phyloP scores from a whole-genome alignment of 1,140 invertebrate genomes.

The Trichonephila inaurata region DNA sequence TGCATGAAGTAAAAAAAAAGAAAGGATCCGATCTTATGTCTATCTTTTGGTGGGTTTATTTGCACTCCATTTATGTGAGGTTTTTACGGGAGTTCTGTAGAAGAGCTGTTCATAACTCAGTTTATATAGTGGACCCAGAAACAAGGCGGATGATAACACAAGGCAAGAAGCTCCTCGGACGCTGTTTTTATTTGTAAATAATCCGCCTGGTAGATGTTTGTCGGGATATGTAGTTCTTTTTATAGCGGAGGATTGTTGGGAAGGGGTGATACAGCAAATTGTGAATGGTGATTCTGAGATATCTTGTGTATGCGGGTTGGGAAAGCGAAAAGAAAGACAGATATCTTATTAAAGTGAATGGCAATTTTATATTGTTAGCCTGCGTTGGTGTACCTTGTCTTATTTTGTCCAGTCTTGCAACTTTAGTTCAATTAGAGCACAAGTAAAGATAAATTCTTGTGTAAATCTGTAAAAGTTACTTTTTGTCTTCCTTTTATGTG shows the following conservation, averaged over 20 bases:
- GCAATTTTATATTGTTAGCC: too few relatives aligned
- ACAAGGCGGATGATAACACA: background rate
- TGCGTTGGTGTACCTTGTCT: too few relatives aligned
- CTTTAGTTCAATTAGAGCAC: too few relatives aligned
- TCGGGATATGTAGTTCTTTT: background rate
- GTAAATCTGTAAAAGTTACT: too few relatives aligned
- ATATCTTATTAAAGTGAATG: too few relatives aligned
- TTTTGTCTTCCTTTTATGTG: too few relatives aligned
- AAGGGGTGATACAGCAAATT: background rate
- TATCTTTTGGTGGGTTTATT: slow-evolving; percentile 42
- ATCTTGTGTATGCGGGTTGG: background rate
- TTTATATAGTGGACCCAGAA: slow-evolving; percentile 10
- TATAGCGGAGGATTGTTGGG: background rate
- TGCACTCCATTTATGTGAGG: slow-evolving; percentile 34
- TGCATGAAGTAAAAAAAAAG: background rate
- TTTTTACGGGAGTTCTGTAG: background rate
- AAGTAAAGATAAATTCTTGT: too few relatives aligned
- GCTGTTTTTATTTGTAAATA: slow-evolving; percentile 48
- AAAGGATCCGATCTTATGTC: slow-evolving; percentile 44
- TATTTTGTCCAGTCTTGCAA: too few relatives aligned
- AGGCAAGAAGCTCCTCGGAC: background rate
- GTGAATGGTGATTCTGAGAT: background rate
- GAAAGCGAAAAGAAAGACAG: too few relatives aligned
- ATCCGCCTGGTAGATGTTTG: background rate
- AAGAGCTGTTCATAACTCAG: slow-evolving; percentile 23